Conservation (phyloP, 1,140 invertebrate species). For the Metaphire vulgaris region DNA sequence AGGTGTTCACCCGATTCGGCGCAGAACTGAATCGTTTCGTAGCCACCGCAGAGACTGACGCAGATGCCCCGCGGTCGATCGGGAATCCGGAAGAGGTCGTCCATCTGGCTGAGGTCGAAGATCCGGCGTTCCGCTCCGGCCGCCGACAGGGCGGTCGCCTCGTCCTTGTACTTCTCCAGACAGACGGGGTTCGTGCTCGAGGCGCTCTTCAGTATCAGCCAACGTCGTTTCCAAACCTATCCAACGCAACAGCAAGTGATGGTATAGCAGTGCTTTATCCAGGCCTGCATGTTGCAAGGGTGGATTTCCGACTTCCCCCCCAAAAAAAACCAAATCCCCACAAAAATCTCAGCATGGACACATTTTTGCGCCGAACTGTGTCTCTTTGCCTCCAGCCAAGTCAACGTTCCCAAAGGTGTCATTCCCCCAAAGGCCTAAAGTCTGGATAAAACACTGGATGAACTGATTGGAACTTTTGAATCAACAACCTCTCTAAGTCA, state of each 20-base stretch:
- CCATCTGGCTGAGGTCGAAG: not conserved
- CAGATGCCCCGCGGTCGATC: constrained; percentile 3
- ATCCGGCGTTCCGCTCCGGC: not conserved
- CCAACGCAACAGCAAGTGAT: too few relatives aligned
- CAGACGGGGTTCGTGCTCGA: constrained; percentile 4
- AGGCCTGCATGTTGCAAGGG: too few relatives aligned
- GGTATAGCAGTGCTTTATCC: not conserved
- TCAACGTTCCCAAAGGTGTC: too few relatives aligned
- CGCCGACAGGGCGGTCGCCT: not conserved
- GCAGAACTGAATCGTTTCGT: constrained; percentile 18
- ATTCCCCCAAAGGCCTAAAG: too few relatives aligned
- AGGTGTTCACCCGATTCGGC: constrained; percentile 16
- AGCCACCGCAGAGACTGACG: not conserved
- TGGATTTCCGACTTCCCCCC: too few relatives aligned
- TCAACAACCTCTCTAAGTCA: too few relatives aligned
- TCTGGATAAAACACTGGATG: too few relatives aligned
- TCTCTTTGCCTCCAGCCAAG: too few relatives aligned
- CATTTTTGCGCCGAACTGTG: too few relatives aligned
- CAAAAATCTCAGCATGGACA: too few relatives aligned
- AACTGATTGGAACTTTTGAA: too few relatives aligned
- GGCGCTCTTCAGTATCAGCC: constrained; percentile 10
- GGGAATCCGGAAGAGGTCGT: constrained; percentile 4
- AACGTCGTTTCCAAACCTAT: constrained; percentile 14
- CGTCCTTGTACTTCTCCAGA: constrained; percentile 18
- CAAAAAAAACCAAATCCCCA: too few relatives aligned